Evolutionary conservation across 2,888 invertebrate species (phyloP).

Genomic region (Embidobia sp.): DNA sequence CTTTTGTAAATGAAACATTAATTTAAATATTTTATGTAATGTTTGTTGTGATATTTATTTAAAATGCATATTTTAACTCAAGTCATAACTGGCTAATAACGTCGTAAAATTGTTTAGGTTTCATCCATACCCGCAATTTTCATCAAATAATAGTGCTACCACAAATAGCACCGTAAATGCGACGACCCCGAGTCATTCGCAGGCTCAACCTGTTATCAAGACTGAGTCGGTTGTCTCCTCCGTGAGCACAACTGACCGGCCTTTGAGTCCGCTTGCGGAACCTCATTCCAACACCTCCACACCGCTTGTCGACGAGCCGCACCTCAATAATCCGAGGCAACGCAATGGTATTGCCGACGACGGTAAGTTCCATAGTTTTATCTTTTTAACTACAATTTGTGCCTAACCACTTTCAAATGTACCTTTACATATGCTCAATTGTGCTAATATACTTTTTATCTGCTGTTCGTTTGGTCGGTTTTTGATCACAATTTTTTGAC

Average conservation of each 20-base stretch:
- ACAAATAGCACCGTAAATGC: constrained; percentile 67
- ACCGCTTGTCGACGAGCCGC: constrained; percentile 84
- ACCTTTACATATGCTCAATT: not conserved
- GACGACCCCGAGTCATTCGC: constrained; percentile 71
- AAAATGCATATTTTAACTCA: too few species aligned
- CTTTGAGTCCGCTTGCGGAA: constrained; percentile 84
- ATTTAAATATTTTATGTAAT: too few species aligned
- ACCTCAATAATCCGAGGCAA: constrained; percentile 77
- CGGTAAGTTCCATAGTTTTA: constrained; percentile 70
- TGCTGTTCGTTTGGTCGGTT: constrained; percentile 19
- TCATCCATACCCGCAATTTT: constrained; percentile 78
- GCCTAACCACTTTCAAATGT: not conserved
- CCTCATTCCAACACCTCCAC: constrained; percentile 87
- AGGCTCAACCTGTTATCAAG: constrained; percentile 75
- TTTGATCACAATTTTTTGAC: not conserved
- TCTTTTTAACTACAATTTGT: too few species aligned
- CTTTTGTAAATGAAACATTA: too few species aligned
- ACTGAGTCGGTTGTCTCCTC: constrained; percentile 76
- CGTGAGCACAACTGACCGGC: constrained; percentile 81
- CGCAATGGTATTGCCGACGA: constrained; percentile 78
- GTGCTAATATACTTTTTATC: constrained; percentile 8
- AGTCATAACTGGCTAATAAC: too few species aligned
- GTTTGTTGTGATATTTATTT: too few species aligned
- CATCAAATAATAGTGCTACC: constrained; percentile 71
- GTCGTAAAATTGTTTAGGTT: constrained; percentile 72